These are phyloP conservation scores for Podargus strigoides DNA, from an alignment of 2,797 vertebrate genomes.

Conservation along the genomic window DNA sequence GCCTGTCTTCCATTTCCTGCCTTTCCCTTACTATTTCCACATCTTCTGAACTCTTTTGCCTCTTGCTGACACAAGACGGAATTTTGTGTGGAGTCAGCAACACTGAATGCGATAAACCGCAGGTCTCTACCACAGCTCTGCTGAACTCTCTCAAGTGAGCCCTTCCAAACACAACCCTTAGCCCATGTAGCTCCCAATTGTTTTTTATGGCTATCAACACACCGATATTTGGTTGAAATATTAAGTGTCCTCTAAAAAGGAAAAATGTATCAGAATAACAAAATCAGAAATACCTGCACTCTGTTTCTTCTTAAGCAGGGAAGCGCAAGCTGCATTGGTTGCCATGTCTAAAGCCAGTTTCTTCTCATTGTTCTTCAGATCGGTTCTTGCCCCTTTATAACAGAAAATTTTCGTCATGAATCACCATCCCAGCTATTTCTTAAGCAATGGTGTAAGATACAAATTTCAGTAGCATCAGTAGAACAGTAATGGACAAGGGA, in stretches of 20 bases:
- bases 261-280: neutral
- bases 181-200: neutral
- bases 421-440: neutral
- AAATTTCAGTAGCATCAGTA: neutral
- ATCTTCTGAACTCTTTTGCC: neutral
- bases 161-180: neutral
- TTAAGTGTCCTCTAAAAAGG: neutral
- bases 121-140: neutral
- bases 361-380: constrained; percentile 94
- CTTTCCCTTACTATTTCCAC: neutral
- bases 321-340: constrained; percentile 89
- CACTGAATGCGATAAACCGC: neutral
- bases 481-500: neutral
- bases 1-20: neutral
- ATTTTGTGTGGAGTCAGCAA: neutral
- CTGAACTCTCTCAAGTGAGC: neutral
- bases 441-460: neutral
- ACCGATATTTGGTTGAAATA: neutral
- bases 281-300: constrained; percentile 64
- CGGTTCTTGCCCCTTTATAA: constrained; percentile 84
- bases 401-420: constrained; percentile 11
- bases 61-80: neutral
- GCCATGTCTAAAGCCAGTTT: constrained; percentile 96
- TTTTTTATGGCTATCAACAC: neutral
- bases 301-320: constrained; percentile 90